phyloP scores from a whole-genome alignment of 2,113 vertebrate genomes.

The Centrocercus urophasianus region DNA sequence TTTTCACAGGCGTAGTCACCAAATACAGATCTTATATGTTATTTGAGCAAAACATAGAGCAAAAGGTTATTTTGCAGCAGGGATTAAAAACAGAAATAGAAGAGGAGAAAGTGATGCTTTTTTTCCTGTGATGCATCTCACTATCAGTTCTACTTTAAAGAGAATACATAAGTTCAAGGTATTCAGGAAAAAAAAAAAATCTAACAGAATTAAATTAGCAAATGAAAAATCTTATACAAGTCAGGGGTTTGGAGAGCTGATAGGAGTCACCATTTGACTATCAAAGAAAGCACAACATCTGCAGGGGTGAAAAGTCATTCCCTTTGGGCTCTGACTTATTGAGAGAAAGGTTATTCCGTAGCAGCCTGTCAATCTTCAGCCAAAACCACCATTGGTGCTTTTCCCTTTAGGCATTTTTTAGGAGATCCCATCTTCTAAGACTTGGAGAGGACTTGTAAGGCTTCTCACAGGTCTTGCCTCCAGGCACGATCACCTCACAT shows the following conservation, averaged over 20 bases:
- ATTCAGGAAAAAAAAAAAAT: neutral
- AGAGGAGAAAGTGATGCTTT: neutral
- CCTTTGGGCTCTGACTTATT: conserved; percentile 13
- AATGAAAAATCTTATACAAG: conserved; percentile 34
- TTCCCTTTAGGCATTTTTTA: neutral
- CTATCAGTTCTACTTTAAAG: conserved; percentile 3
- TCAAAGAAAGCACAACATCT: conserved; percentile 15
- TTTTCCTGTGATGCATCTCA: neutral
- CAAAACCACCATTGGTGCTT: conserved; percentile 1
- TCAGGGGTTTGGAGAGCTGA: neutral
- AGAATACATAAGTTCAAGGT: neutral
- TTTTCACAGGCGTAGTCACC: neutral
- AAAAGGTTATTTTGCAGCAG: neutral
- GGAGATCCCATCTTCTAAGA: neutral
- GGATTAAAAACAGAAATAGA: conserved; percentile 21
- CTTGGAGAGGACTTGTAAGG: neutral
- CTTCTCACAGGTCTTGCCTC: neutral
- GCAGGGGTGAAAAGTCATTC: neutral
- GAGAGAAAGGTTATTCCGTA: conserved; percentile 36
- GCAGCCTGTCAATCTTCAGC: neutral
- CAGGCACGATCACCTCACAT: neutral
- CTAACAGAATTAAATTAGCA: conserved; percentile 4
- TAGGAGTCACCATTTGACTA: conserved; percentile 20
- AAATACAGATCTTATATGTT: neutral
- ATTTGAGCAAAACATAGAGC: neutral